Percentiles rank a stretch among this genome's conserved stretches.
Conservation (phyloP, 2,888 invertebrate genomes). For the Caprella mutica region DNA sequence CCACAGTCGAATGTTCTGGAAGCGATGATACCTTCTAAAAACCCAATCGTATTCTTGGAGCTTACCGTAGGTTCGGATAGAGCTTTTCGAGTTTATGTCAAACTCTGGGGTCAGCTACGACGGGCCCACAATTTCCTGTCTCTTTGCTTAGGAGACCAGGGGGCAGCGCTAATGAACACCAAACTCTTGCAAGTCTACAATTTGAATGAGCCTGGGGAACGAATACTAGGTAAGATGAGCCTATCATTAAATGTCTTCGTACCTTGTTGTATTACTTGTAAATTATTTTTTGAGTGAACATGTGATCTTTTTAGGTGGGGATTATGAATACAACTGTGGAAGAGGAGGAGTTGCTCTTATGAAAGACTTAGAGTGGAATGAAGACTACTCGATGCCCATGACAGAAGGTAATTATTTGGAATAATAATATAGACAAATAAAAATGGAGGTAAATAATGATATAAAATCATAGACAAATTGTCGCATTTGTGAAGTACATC, state of each 20-base stretch:
- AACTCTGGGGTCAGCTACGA: conserved; percentile 30
- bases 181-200: conserved; percentile 28
- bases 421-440: no score
- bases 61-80: conserved; percentile 16
- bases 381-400: conserved; percentile 30
- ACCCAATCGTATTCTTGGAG: conserved; percentile 28
- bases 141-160: conserved; percentile 27
- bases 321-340: conserved; percentile 31
- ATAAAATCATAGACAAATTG: no score
- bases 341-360: conserved; percentile 27
- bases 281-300: no score
- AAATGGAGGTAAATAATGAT: no score
- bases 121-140: conserved; percentile 28
- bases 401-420: no score
- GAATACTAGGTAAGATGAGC: conserved; percentile 10
- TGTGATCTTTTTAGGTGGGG: conserved; percentile 13
- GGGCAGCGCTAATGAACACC: conserved; percentile 21
- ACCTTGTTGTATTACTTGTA: no score
- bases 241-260: not conserved
- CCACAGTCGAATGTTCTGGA: conserved; percentile 22
- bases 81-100: conserved; percentile 29
- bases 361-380: conserved; percentile 27
- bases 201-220: conserved; percentile 22
- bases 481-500: no score
- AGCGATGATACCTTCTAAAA: conserved; percentile 24